Conservation (phyloP, 2,797 vertebrate species). For the Rallus crepitans region DNA sequence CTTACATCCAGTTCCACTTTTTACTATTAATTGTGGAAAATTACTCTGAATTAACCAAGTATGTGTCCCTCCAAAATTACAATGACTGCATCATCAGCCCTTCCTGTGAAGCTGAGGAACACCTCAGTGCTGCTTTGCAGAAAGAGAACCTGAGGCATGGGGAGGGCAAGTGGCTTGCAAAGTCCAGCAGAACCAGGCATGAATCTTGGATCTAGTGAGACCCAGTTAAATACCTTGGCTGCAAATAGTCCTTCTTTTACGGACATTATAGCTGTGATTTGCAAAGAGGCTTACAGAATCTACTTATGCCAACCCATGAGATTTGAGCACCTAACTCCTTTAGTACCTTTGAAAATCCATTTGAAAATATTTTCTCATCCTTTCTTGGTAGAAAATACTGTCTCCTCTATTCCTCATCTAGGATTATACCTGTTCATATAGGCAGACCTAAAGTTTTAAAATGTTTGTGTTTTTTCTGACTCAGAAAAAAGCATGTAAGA, state of each 20-base stretch:
- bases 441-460: not conserved
- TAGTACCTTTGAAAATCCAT: not conserved
- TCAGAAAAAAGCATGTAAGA: not conserved
- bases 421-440: not conserved
- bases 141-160: not conserved
- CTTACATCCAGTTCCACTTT: not conserved
- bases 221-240: not conserved
- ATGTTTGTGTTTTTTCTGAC: not conserved
- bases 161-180: not conserved
- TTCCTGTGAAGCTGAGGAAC: not conserved
- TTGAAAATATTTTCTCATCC: not conserved
- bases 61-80: fast-evolving
- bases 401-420: not conserved
- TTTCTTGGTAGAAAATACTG: not conserved
- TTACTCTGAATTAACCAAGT: not conserved
- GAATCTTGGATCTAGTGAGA: not conserved
- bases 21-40: not conserved
- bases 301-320: not conserved
- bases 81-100: not conserved
- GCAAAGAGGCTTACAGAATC: not conserved
- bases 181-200: not conserved
- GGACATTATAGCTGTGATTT: not conserved
- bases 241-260: not conserved
- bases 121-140: not conserved
- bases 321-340: not conserved